Evolutionary conservation across 1,140 invertebrate genomes (phyloP).

Genomic region (Bombus pascuorum): DNA sequence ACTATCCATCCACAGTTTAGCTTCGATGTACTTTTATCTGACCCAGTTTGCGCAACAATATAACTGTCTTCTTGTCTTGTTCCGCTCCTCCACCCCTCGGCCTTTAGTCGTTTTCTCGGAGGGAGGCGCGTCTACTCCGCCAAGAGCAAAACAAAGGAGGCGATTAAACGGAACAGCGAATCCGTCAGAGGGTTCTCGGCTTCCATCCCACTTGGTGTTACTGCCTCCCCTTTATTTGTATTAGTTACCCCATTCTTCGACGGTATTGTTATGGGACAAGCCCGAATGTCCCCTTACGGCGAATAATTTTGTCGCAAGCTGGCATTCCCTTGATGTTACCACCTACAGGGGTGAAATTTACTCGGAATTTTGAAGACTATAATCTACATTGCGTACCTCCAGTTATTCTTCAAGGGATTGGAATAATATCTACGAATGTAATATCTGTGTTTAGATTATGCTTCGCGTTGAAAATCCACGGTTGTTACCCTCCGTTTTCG

Average conservation of each 20-base stretch:
- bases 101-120: neutral
- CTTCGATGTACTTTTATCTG: constrained; percentile 16
- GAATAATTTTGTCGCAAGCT: constrained; percentile 50
- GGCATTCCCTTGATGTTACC: constrained; percentile 41
- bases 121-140: neutral
- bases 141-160: constrained; percentile 51
- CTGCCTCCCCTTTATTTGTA: constrained; percentile 21
- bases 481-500: neutral
- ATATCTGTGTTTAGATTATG: neutral
- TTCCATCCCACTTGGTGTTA: neutral
- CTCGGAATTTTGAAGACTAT: constrained; percentile 47
- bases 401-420: neutral
- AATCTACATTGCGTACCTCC: neutral
- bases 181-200: constrained; percentile 14
- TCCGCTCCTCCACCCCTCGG: neutral
- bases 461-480: neutral
- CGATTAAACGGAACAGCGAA: constrained; percentile 60
- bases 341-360: constrained; percentile 43
- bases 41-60: constrained; percentile 29
- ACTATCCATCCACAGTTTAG: constrained; percentile 4
- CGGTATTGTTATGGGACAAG: constrained; percentile 36
- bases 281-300: constrained; percentile 24
- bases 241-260: neutral
- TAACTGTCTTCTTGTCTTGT: constrained; percentile 16
- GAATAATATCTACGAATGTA: neutral